Base-by-base conservation (phyloP, 2,888 invertebrate species). In the Machimus atricapillus region DNA sequence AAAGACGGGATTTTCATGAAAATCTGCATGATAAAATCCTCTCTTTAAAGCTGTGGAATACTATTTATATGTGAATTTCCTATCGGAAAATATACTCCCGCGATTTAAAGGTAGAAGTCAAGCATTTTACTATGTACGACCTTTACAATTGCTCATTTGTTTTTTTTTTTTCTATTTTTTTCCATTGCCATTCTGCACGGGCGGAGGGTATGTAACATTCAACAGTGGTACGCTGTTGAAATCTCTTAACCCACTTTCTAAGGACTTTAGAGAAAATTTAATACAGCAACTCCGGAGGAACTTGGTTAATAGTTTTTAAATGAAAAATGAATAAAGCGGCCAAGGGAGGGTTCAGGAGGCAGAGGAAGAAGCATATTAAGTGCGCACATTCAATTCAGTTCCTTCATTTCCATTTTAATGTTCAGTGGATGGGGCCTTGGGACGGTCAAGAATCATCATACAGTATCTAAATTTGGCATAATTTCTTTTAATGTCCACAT, bases 221-320 rank as follows among this genome's bases (percentile, higher is more conserved):
- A 56, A 46, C 56, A 81, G 46, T 81, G 37, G 31, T 27, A 6
- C 31, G 34, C 43, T 81, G 81, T 81, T 81, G 81, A 81, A 81
- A 81, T 52, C 81, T 52, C 81, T 81, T 81, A 81, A 81, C 81
- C 81, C 34, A 81, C 81, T 81, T 81, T 52, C 81, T 52, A 52
- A 81, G 19, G 81, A 81, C 81, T 46, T 81, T 81, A 81, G 81
- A 52, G 56, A 52, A 81, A 56, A 81, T 81, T 81, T 81, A 81
- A 52, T 52, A 81, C 81, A 81, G 52, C 81, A 46, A 43, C 43
- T 43, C 81, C 31, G 31, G 81, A 46, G 56, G 43, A 81, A 52
- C 81, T 81, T 46, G 81, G 46, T 81, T 81, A 81, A 81, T 81
- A 81, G 81, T 81, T 81, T 81, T 81, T 23, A 81, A 56, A 81